Base-by-base conservation (phyloP, 2,797 vertebrate species). In the Syngnathus rostellatus region DNA sequence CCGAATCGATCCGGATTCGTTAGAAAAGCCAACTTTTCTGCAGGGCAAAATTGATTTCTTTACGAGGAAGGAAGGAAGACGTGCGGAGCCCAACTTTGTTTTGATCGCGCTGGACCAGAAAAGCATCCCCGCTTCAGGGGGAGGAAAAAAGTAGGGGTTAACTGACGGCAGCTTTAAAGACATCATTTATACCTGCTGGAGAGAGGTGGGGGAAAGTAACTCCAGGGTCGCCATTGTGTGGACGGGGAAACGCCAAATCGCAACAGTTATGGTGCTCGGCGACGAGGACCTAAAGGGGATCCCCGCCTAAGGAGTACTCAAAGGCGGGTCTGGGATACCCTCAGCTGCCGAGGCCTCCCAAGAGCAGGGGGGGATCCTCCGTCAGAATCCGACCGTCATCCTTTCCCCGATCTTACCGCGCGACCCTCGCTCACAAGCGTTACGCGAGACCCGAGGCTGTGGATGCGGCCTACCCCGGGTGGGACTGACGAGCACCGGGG, bases 1-100 rank as follows among this genome's bases (percentile, higher is more conserved):
- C 92, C 93, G 90, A 93, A 94, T 92, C 92, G 91, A 94, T 93
- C 91, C 91, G 91, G 91, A 94, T 93, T 92, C 84, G 73, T 58
- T 67, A 84, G 84, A 90, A 81, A 80, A 69, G 75, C 14, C 60
- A 62, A 62, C 60, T 62, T 62, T 62, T 45, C 71, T 67, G 53
- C 65, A 31, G 23, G 39, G 16, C 45, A 10, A 38, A 2, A 37
- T 17, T 58, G 31, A 14, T 37, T 58, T 58, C 1, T 37, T 17
- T 58, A 73, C 71, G 73, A 60, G 81, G 63, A 40, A 63, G 37
- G 38, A 64, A 62, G 11, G 61, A 61, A 72, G 68, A 65, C 73
- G 76, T 80, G 73, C 63, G 80, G 54, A 78, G 72, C 66, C 69
- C 66, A 89, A 91, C 82, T 89, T 89, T 87, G 83, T 87, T 85